Conservation (phyloP, 2,113 vertebrate species). For the Acrocephalus kingi region DNA sequence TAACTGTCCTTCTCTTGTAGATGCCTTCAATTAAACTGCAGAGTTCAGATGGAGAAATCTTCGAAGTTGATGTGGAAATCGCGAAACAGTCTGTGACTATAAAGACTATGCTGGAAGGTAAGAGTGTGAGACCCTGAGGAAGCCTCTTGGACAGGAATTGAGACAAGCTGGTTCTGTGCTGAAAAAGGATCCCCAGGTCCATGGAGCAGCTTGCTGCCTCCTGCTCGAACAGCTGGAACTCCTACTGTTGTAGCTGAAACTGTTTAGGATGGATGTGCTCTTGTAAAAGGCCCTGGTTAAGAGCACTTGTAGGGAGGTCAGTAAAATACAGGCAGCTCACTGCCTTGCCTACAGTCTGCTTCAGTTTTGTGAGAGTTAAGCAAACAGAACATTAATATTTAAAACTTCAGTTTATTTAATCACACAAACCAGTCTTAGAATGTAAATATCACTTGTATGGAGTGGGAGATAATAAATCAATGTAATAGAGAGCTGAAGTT, state of each 20-base stretch:
- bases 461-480: neutral
- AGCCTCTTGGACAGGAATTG: neutral
- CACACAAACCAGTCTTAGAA: neutral
- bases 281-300: neutral
- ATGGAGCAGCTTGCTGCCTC: neutral
- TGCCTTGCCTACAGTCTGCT: neutral
- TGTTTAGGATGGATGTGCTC: neutral
- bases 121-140: neutral
- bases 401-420: neutral
- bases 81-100: conserved; percentile 99
- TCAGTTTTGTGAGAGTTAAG: neutral
- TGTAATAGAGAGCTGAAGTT: neutral
- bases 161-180: neutral
- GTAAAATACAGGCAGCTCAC: neutral
- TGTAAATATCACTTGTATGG: neutral
- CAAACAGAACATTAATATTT: neutral
- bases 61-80: conserved; percentile 99
- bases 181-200: neutral
- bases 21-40: conserved; percentile 99
- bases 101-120: conserved; percentile 99
- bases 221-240: neutral
- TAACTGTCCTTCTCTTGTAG: conserved; percentile 65
- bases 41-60: conserved; percentile 99
- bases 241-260: neutral
- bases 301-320: neutral